Evolutionary conservation across 2,113 vertebrate species (phyloP), one percentile per base, ranked within the genome.

Genomic region (Variabilichromis moorii): DNA sequence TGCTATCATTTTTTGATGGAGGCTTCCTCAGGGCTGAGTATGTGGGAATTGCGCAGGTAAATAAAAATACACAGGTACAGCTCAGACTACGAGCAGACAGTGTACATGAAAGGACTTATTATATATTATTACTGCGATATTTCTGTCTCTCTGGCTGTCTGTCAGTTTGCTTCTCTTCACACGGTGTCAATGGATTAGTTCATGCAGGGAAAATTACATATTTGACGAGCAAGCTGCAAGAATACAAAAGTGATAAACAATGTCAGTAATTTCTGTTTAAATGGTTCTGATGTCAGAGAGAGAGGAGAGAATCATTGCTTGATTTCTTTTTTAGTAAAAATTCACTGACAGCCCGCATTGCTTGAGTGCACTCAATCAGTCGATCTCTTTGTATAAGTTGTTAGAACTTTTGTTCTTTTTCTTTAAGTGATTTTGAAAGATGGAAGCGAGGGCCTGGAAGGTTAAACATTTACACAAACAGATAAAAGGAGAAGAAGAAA

Each of bases 181-280:
- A 73, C 47, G 11, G 59, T 57, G 71, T 88, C 79, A 86, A 7
- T 82, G 55, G 68, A 82, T 89, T 80, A 89, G 80, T 53, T 92
- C 86, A 83, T 55, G 81, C 88, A 33, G 89, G 89, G 90, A 84
- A 92, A 94, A 91, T 93, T 24, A 92, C 78, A 91, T 24, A 83
- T 92, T 90, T 31, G n/a, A 55, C 83, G 53, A 63, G 71, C 50
- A 78, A 86, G 61, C 47, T 31, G 24, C 21, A 68, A 78, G 78
- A 92, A 86, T 13, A 88, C 61, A 86, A 88, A 88, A 61, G 88
- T 61, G 45, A 85, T 83, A 54, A 90, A 90, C 80, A 93, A 82
- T 42, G 81, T 45, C 61, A 82, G 88, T 83, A 10, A 83, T 89
- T 87, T 87, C 86, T 84, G 31, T 19, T 73, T 76, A 82, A 87